Evolutionary conservation across 1,140 invertebrate species (phyloP), one percentile per base, ranked within the genome.

Genomic region (Portunus trituberculatus): DNA sequence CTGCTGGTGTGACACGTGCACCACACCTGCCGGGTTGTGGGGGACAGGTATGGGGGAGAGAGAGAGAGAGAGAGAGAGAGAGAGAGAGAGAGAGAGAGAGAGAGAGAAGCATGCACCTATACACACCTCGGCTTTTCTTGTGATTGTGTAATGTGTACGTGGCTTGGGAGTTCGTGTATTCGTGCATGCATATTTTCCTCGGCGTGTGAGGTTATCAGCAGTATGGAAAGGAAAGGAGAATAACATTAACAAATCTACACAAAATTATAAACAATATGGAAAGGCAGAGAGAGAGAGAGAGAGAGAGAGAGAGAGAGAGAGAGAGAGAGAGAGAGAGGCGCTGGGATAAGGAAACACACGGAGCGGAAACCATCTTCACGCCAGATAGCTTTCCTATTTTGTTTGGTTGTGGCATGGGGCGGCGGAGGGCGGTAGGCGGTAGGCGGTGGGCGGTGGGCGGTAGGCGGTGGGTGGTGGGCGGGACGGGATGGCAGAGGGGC

Each of bases 351-450:
- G n/a, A 76, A 76, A 76, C 67, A 76, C 20, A 76, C 52, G 52
- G 20, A 76, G 67, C 67, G n/a, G 67, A 76, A 76, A 76, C 67
- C 67, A 76, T 76, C 67, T 76, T 76, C 67, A 76, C 25, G 67
- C 67, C 67, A 76, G 67, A 76, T 76, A 76, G 67, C 67, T 76
- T 76, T 76, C 67, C 67, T 76, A 76, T 76, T 76, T 76, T 76
- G 67, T 76, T 76, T 76, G 67, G 67, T 76, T 76, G 67, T 7
- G 20, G 67, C n/a, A 1, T 25, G 67, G 25, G 25, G 67, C 20
- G 67, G 67, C 67, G 67, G 67, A 25, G 67, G 67, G 67, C 20
- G 67, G 52, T n/a, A 10, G 20, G 59, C 3, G 59, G 59, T 8
- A 20, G 48, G 48, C 48, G 14, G 48, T 6, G 48, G 48, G 59